Base-by-base conservation (phyloP, 2,888 invertebrate genomes). In the Cremastinae sp. region DNA sequence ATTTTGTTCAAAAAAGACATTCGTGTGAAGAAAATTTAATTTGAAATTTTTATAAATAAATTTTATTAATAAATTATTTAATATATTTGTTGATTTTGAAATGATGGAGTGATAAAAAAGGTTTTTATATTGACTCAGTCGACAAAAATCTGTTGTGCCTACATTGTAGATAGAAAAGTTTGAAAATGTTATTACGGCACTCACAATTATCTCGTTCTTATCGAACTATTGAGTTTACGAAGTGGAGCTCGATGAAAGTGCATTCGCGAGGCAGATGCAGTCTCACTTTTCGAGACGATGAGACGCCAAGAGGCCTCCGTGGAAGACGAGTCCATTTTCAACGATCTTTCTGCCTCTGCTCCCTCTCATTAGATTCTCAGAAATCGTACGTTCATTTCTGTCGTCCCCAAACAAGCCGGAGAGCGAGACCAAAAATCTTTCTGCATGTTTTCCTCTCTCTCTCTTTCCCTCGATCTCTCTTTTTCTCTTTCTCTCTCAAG, bases 351-450 rank as follows among this genome's bases (percentile, higher is more conserved):
- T 66, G 66, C 62, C 70, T 59, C 72, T n/a, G n/a, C n/a, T 69
- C 62, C 77, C 73, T 78, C 73, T 61, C 69, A 70, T 73, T 77
- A 66, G 68, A 71, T 79, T 79, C 79, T 75, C 73, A 55, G 79
- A 78, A 79, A 75, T 78, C 68, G 75, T 74, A 68, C 74, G 75
- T 79, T 79, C 78, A 66, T 78, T 75, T 79, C 73, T 77, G 71
- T 74, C 70, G 45, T 47, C 45, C 12, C 41, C 55, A 61, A 56
- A 28, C 28, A 28, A 28, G 28, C 59, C 43, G 35, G 66, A 18
- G 45, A 45, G 45, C n/a, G 4, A 37, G 37, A 64, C 20, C 20
- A 28, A 28, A 28, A 28, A 28, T 28, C 28, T 22, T 28, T 28
- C 28, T 5, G 28, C 28, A n/a, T n/a, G 28, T 5, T 28, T 43